phyloP scores from a whole-genome alignment of 2,888 invertebrate species.

The Entomobrya proxima region DNA sequence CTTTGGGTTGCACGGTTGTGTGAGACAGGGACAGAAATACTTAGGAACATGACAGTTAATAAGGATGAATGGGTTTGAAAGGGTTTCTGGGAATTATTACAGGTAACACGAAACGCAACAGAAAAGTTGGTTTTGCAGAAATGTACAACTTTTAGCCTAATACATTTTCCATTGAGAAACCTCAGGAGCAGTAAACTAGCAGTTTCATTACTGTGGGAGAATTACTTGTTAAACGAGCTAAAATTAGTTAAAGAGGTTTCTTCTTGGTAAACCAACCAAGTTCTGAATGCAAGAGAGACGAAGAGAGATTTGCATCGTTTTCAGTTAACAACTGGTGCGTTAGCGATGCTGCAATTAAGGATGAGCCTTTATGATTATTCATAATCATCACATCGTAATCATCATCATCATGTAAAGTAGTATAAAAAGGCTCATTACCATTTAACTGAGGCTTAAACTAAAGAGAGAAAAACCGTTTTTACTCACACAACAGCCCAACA shows the following conservation, averaged over 20 bases:
- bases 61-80: slow-evolving; percentile 30
- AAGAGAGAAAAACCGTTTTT: slow-evolving; percentile 23
- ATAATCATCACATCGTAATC: background rate
- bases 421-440: slow-evolving; percentile 1
- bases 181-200: slow-evolving; percentile 8
- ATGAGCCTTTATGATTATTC: background rate
- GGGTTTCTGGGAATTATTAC: background rate
- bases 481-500: background rate
- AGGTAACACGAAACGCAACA: background rate
- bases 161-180: slow-evolving; percentile 21
- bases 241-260: slow-evolving; percentile 48
- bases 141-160: background rate
- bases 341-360: slow-evolving; percentile 28
- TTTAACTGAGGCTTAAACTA: background rate
- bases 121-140: background rate
- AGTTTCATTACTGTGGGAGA: slow-evolving; percentile 48
- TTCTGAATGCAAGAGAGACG: background rate
- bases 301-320: slow-evolving; percentile 13
- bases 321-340: background rate
- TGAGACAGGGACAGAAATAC: slow-evolving; percentile 20
- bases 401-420: background rate
- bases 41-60: slow-evolving; percentile 53
- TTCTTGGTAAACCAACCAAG: slow-evolving; percentile 36
- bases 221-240: slow-evolving; percentile 55
- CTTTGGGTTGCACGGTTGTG: background rate